These are phyloP conservation scores for Pseudoatta argentina DNA, from an alignment of 1,140 invertebrate genomes.

Conservation along the genomic window DNA sequence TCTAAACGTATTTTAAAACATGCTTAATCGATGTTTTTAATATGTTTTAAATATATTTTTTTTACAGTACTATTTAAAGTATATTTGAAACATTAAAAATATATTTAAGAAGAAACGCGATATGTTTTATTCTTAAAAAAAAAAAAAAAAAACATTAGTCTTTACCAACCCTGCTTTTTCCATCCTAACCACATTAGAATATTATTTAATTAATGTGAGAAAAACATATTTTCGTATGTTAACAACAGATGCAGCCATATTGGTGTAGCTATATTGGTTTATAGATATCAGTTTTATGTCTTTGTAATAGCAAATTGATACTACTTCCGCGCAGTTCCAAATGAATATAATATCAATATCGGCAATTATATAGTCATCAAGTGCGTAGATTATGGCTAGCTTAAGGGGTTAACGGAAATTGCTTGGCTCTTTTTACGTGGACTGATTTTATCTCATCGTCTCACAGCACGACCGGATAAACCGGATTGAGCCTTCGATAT, in stretches of 20 bases:
- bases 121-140: too few species aligned
- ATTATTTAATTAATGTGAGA: neutral
- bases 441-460: constrained; percentile 66
- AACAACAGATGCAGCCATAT: constrained; percentile 16
- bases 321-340: neutral
- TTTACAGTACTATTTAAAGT: too few species aligned
- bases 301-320: neutral
- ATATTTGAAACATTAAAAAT: too few species aligned
- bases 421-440: constrained; percentile 38
- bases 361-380: constrained; percentile 50
- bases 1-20: too few species aligned
- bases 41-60: too few species aligned
- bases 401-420: constrained; percentile 58
- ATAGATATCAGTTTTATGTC: neutral
- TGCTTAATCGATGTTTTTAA: too few species aligned
- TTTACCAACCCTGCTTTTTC: neutral
- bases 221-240: neutral
- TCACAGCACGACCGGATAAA: constrained; percentile 66
- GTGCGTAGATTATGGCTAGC: constrained; percentile 39
- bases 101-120: too few species aligned
- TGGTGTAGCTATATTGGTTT: neutral
- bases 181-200: neutral
- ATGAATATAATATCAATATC: constrained; percentile 43
- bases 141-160: too few species aligned
- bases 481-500: constrained; percentile 72